Base-by-base conservation (phyloP, 2,797 vertebrate genomes). In the Onychomys leucogaster region DNA sequence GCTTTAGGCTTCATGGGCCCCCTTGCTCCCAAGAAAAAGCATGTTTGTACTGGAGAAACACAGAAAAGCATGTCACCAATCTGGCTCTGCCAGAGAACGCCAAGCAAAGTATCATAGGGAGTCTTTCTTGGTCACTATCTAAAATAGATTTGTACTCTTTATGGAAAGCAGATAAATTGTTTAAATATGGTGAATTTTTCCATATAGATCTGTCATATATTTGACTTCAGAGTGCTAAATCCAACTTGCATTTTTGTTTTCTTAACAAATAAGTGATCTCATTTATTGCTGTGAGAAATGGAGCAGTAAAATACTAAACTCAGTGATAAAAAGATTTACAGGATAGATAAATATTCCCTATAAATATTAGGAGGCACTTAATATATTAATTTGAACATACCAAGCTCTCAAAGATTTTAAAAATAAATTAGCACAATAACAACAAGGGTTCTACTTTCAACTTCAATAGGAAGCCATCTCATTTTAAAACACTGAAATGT, bases 231-330 rank as follows among this genome's bases (percentile, higher is more conserved):
- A 75, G 5, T 95, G 46, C 49, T 95, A 90, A 92, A 86, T 94
- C 19, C 82, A 95, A 77, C 32, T 59, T 69, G 89, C 10, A 82
- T 17, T 14, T 84, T 61, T 90, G 55, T 96, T 96, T 97, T 90
- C 88, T 83, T 86, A 96, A 94, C 49, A 97, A 97, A 95, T 91
- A 96, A 88, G n/a, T 94, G 73, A 95, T 84, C 90, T 97, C 67
- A 91, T 78, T 96, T 90, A 96, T 80, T 96, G n/a, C 92, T 83
- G 6, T 96, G 61, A 94, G 57, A 97, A 95, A 95, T 90, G 27
- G 49, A 93, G 80, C 46, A 93, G 88, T 95, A 94, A 94, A 97
- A 96, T 76, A 93, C 75, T 90, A 96, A 93, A 87, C 37, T 86
- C 10, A 52, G 61, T 82, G 32, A 94, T 91, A 90, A 89, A 97